Conservation (phyloP, 2,113 vertebrate species). For the Nesogale talazaci region DNA sequence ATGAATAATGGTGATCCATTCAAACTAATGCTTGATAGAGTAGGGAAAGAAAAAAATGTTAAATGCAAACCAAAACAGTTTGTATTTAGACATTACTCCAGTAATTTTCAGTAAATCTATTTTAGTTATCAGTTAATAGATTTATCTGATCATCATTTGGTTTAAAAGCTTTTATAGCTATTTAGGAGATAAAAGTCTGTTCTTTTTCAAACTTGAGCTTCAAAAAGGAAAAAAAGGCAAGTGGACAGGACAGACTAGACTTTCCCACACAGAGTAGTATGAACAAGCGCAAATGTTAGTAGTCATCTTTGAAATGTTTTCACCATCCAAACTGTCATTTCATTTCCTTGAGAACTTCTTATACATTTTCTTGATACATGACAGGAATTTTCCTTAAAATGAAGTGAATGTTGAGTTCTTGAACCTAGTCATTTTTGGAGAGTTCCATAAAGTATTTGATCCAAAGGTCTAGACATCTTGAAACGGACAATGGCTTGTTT, state of each 20-base stretch:
- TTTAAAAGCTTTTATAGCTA: conserved; percentile 30
- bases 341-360: conserved; percentile 43
- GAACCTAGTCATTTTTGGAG: conserved; percentile 49
- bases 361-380: conserved; percentile 48
- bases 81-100: conserved; percentile 47
- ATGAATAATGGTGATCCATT: too few species aligned
- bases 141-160: conserved; percentile 30
- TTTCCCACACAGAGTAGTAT: conserved; percentile 48
- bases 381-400: conserved; percentile 70
- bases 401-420: conserved; percentile 59
- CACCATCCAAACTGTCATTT: conserved; percentile 56
- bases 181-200: conserved; percentile 22
- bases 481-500: conserved; percentile 54
- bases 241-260: conserved; percentile 26
- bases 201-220: conserved; percentile 26
- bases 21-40: too few species aligned
- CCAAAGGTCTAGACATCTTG: conserved; percentile 59
- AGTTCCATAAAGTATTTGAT: conserved; percentile 61
- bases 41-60: too few species aligned
- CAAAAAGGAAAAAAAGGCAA: conserved; percentile 37
- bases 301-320: conserved; percentile 62
- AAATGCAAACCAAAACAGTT: not conserved
- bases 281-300: conserved; percentile 46
- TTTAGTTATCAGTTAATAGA: conserved; percentile 51
- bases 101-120: conserved; percentile 45